A percentile compares a stretch with the other conserved stretches of the same genome.
Evolutionary conservation across 1,140 invertebrate species (phyloP).

Genomic region (Caenorhabditis inopinata): DNA sequence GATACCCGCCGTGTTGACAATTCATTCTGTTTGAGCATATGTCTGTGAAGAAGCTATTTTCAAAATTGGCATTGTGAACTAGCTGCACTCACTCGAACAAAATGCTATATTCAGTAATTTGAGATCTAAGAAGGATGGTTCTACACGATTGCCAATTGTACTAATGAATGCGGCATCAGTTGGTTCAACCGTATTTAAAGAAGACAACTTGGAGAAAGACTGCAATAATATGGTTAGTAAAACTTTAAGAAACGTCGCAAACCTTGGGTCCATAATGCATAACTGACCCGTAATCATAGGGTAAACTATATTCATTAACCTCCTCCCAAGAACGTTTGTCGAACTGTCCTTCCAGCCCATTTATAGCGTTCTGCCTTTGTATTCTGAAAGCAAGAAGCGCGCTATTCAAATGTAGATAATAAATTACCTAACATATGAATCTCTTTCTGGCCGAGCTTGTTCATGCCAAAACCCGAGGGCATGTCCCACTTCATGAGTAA

Average conservation of each 20-base stretch:
- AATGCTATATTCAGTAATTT: slow-evolving; percentile 30
- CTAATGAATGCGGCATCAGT: slow-evolving; percentile 31
- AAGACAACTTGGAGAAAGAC: slow-evolving; percentile 15
- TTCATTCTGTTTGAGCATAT: not conserved
- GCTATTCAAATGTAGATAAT: not conserved
- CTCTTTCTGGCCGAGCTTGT: slow-evolving; percentile 56
- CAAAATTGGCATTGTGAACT: no score
- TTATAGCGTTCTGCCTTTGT: slow-evolving; percentile 17
- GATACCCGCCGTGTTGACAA: slow-evolving; percentile 50
- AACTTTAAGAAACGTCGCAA: not conserved
- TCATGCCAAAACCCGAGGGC: slow-evolving; percentile 66
- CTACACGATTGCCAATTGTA: slow-evolving; percentile 45
- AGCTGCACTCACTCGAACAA: slow-evolving; percentile 36
- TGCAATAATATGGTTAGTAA: not conserved
- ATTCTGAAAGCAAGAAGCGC: not conserved
- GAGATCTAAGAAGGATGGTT: slow-evolving; percentile 47
- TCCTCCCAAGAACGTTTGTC: slow-evolving; percentile 38
- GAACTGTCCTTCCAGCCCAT: slow-evolving; percentile 34
- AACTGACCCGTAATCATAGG: slow-evolving; percentile 49
- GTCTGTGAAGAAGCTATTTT: not conserved
- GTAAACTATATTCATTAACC: slow-evolving; percentile 41
- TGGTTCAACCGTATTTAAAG: slow-evolving; percentile 39
- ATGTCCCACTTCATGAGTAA: slow-evolving; percentile 68
- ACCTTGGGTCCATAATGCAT: slow-evolving; percentile 48
- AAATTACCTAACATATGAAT: slow-evolving; percentile 48